These are phyloP conservation scores for Phalangium opilio DNA, from an alignment of 2,888 invertebrate species.

Conservation along the genomic window DNA sequence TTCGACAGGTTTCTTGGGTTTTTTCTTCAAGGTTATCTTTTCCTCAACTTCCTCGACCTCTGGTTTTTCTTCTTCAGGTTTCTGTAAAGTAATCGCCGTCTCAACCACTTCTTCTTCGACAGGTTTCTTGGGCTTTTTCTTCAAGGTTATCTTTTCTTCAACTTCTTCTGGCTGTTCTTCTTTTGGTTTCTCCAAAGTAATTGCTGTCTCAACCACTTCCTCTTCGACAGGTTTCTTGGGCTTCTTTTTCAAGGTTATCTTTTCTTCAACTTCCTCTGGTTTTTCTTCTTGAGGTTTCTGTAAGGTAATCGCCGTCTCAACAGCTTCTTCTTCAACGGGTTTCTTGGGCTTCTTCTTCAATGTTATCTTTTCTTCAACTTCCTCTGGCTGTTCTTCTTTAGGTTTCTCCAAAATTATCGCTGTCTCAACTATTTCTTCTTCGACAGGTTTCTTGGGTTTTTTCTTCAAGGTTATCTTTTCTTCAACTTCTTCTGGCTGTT, in stretches of 20 bases:
- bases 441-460: constrained; percentile 7
- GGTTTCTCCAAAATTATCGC: constrained; percentile 10
- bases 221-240: constrained; percentile 6
- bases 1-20: background rate
- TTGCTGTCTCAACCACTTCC: constrained; percentile 2
- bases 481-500: constrained; percentile 7
- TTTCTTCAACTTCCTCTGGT: constrained; percentile 6
- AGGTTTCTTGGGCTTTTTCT: constrained; percentile 9
- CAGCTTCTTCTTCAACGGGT: constrained; percentile 2
- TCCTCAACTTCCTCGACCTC: constrained; percentile 18
- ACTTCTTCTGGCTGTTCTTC: constrained; percentile 5
- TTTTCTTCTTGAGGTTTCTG: constrained; percentile 10
- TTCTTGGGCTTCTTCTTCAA: constrained; percentile 1
- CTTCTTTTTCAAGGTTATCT: constrained; percentile 7
- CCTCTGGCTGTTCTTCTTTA: constrained; percentile 9
- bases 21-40: background rate
- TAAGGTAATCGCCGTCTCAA: background rate
- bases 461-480: constrained; percentile 2
- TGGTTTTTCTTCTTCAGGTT: constrained; percentile 22
- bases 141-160: constrained; percentile 21
- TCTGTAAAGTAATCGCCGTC: constrained; percentile 1
- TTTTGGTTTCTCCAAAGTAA: constrained; percentile 1
- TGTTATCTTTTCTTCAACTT: constrained; percentile 21
- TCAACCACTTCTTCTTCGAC: constrained; percentile 1
- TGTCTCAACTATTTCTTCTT: constrained; percentile 19